These are phyloP conservation scores for Malurus alboscapulatus DNA, from an alignment of 2,113 vertebrate species.

Conservation along the genomic window DNA sequence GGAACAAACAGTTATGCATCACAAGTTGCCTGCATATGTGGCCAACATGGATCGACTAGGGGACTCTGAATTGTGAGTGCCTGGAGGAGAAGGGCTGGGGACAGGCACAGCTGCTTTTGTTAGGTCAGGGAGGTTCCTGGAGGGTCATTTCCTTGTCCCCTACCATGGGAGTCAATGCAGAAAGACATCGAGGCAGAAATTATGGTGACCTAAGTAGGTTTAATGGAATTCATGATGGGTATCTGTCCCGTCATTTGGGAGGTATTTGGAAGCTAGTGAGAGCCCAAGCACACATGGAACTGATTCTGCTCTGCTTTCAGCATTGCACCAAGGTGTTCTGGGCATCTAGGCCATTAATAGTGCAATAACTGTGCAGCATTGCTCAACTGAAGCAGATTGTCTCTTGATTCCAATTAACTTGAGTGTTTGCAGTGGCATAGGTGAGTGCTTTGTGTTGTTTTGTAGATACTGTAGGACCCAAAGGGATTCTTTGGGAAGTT, in stretches of 20 bases:
- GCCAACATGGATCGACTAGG: conserved; percentile 96
- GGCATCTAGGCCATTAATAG: not conserved
- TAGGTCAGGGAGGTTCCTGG: not conserved
- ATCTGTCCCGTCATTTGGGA: not conserved
- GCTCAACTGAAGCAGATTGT: not conserved
- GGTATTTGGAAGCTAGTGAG: not conserved
- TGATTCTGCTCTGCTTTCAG: not conserved
- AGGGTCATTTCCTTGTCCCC: not conserved
- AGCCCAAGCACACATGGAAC: not conserved
- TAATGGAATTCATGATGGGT: not conserved
- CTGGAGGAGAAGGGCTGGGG: not conserved
- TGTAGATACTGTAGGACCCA: not conserved
- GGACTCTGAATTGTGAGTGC: conserved; percentile 94
- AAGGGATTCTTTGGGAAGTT: not conserved
- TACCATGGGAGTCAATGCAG: not conserved
- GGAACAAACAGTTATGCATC: conserved; percentile 78
- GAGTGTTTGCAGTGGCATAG: not conserved
- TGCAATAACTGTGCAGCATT: not conserved
- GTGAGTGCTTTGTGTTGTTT: not conserved
- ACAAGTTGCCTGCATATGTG: conserved; percentile 90
- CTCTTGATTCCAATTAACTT: not conserved
- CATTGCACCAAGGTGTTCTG: not conserved
- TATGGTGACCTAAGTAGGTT: not conserved
- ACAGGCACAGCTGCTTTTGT: not conserved
- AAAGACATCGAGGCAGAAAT: not conserved